Percentiles rank a stretch among this genome's conserved stretches.
Evolutionary conservation across 2,113 vertebrate genomes (phyloP).

Genomic region (Scomber japonicus): DNA sequence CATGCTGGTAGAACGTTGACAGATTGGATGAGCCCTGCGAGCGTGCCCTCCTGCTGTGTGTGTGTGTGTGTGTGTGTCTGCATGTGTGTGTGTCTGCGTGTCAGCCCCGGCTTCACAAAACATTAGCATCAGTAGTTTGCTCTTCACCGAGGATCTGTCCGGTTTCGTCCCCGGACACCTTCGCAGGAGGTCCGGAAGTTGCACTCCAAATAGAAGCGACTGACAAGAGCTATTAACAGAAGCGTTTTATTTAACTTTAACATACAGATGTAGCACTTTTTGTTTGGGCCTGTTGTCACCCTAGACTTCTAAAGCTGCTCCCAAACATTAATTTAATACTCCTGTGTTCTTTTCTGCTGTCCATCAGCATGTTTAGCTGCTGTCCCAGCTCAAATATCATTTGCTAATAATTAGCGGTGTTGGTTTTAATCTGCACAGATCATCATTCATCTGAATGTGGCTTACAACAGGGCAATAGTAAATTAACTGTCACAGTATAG

Average conservation of each 20-base stretch:
- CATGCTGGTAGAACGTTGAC: conserved; percentile 54
- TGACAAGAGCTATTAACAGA: conserved; percentile 46
- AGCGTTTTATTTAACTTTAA: conserved; percentile 17
- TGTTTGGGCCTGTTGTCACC: background rate
- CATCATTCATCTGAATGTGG: conserved; percentile 22
- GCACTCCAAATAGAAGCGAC: conserved; percentile 28
- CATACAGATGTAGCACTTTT: conserved; percentile 9
- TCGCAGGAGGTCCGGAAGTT: conserved; percentile 26
- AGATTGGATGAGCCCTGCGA: conserved; percentile 58
- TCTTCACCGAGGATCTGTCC: conserved; percentile 48
- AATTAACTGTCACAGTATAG: background rate
- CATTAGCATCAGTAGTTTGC: conserved; percentile 65
- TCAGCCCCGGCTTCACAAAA: conserved; percentile 63
- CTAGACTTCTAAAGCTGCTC: background rate
- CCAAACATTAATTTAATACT: conserved; percentile 39
- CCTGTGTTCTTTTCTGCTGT: conserved; percentile 11
- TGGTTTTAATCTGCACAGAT: conserved; percentile 41
- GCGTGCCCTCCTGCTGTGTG: conserved; percentile 21
- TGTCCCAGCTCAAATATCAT: conserved; percentile 38
- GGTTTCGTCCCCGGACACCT: conserved; percentile 44
- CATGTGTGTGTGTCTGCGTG: conserved; percentile 23
- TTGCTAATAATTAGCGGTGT: conserved; percentile 50
- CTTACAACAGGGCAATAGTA: background rate
- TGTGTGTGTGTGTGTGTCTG: conserved; percentile 5
- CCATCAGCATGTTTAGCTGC: conserved; percentile 3